Conservation (phyloP, 2,113 vertebrate species). For the Lethenteron reissneri region DNA sequence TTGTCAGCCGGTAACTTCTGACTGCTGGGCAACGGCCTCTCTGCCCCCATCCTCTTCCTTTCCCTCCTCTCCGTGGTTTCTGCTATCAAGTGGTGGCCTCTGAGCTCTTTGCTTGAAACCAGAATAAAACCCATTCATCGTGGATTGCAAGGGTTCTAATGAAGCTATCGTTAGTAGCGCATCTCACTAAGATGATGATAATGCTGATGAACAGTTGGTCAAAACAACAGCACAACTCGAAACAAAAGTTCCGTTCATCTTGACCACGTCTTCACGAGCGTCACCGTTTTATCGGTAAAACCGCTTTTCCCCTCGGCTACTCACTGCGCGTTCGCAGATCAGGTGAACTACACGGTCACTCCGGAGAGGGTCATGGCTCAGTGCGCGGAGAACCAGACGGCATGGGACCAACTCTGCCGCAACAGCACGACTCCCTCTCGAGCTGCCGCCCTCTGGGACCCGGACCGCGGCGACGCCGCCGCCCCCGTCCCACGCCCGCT, state of each 20-base stretch:
- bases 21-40: neutral
- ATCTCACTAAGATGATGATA: too few relatives aligned
- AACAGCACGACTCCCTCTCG: constrained; percentile 5
- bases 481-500: constrained; percentile 12
- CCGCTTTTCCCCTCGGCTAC: neutral
- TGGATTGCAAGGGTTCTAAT: too few relatives aligned
- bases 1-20: neutral
- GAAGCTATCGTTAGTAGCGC: too few relatives aligned
- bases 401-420: constrained; percentile 35
- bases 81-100: neutral
- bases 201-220: too few relatives aligned
- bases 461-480: constrained; percentile 17
- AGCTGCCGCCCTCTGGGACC: constrained; percentile 8
- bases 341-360: constrained; percentile 66
- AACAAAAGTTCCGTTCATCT: too few relatives aligned
- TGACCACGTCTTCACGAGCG: too few relatives aligned
- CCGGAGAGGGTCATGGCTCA: constrained; percentile 59
- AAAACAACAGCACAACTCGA: too few relatives aligned
- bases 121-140: too few relatives aligned
- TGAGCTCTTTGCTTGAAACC: neutral
- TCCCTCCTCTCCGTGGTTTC: neutral
- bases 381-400: constrained; percentile 55
- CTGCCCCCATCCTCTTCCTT: neutral
- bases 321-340: constrained; percentile 28
- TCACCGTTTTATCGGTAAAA: too few relatives aligned